These are phyloP conservation scores for Heliconius erato DNA, from an alignment of 2,888 invertebrate genomes.

Conservation along the genomic window DNA sequence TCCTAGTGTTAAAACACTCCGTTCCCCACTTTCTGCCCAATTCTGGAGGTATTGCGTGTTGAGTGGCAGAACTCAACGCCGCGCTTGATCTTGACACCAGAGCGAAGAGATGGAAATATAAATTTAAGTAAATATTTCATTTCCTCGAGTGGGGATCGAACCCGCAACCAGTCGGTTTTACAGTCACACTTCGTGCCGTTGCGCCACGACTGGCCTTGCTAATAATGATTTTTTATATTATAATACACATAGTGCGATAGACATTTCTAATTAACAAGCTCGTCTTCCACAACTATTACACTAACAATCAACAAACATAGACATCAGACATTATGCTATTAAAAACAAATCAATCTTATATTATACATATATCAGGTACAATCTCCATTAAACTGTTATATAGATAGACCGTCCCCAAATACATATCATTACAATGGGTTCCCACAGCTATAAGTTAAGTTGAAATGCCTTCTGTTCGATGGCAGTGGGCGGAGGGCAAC, in stretches of 20 bases:
- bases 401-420: conserved; percentile 9
- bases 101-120: no score
- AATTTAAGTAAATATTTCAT: no score
- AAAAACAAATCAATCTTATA: conserved; percentile 16
- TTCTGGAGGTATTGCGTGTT: no score
- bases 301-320: neutral
- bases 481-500: conserved; percentile 57
- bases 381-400: conserved; percentile 16
- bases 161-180: no score
- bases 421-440: conserved; percentile 6
- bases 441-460: conserved; percentile 33
- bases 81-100: no score
- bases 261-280: neutral
- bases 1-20: no score
- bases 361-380: conserved; percentile 10
- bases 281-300: neutral
- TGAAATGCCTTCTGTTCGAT: conserved; percentile 45
- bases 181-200: no score
- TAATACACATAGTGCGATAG: neutral
- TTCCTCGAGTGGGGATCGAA: no score
- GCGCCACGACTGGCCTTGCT: neutral
- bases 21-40: no score
- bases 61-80: no score
- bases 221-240: neutral
- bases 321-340: neutral